These are phyloP conservation scores for Bhutanitis thaidina DNA, from an alignment of 2,888 invertebrate species.

Conservation along the genomic window DNA sequence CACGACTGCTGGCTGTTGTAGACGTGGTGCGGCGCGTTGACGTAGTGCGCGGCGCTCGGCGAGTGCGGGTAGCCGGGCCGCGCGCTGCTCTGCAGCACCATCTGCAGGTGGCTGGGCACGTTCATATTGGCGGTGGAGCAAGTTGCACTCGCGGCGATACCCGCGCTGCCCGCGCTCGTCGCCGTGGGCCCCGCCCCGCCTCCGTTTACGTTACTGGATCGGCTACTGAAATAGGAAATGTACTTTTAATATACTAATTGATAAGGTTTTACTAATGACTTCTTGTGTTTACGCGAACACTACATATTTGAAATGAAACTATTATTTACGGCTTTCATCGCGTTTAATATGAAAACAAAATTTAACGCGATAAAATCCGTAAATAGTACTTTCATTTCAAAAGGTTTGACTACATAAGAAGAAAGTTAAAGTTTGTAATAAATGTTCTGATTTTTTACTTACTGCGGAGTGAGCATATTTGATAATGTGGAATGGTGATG, in stretches of 20 bases:
- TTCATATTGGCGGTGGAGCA: slow-evolving; percentile 20
- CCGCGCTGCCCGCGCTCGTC: slow-evolving; percentile 23
- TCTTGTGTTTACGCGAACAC: too few species aligned
- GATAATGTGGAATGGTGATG: slow-evolving; percentile 35
- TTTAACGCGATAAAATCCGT: too few species aligned
- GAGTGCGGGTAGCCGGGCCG: slow-evolving; percentile 44
- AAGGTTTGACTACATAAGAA: too few species aligned
- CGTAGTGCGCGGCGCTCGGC: slow-evolving; percentile 54
- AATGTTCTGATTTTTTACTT: slow-evolving; percentile 16
- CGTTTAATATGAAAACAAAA: too few species aligned
- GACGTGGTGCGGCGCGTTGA: slow-evolving; percentile 38
- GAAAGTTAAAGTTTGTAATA: too few species aligned
- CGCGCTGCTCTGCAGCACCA: slow-evolving; percentile 66
- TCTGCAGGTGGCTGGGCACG: slow-evolving; percentile 64
- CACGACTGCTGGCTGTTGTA: slow-evolving; percentile 48
- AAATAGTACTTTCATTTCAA: too few species aligned
- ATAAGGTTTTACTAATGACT: too few species aligned
- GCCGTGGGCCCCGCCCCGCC: slow-evolving; percentile 26
- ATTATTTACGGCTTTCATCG: too few species aligned
- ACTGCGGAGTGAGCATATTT: slow-evolving; percentile 35
- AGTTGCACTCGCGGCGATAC: slow-evolving; percentile 19
- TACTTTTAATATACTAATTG: too few species aligned
- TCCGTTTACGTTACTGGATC: slow-evolving; percentile 56
- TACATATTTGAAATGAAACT: too few species aligned
- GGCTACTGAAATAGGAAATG: slow-evolving; percentile 28